Base-by-base conservation (phyloP, 2,888 invertebrate genomes). In the Phrixothrix hirtus region DNA sequence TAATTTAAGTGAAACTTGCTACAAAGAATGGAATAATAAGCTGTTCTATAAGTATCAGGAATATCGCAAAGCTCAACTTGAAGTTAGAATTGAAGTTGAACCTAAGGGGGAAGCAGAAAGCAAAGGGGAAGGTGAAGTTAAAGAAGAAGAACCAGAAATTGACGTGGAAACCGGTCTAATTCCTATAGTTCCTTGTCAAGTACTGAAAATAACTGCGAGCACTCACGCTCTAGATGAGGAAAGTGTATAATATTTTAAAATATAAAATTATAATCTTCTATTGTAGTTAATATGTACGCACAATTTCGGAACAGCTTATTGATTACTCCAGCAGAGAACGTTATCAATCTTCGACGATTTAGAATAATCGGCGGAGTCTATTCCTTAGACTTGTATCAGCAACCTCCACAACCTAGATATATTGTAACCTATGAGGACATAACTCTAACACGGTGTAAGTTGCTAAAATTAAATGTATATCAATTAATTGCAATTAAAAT, bases 351-450 rank as follows among this genome's bases (percentile, higher is more conserved):
- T 39, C 78, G 92, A 31, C 88, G 87, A 67, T 88, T 85, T 69
- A 80, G 78, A 0, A 82, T 92, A 41, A 81, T 91, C 10, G 91
- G 90, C 0, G 93, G 93, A 0, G 82, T 91, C 0, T 85, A 85
- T 53, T 82, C 84, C 59, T 73, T 92, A 34, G 86, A 92, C 64
- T 77, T 91, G 36, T 74, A 91, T 41, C 79, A 83, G 39, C 88
- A 88, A 10, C 92, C 92, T 0, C 87, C 90, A 0, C 92, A 93
- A 61, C 86, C 88, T 21, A 21, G 21, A 21, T 3, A 21, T 21
- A 21, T 21, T 7, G 0, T 84, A 73, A 70, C 73, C 1, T 75
- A 76, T 4, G 66, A 70, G 12, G 77, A 78, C 0, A 69, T 83
- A 29, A 70, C 69, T 0, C 59, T 85, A 0, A 83, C 84, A 0